Conservation (phyloP, 2,113 vertebrate species). For the Syrrhaptes paradoxus region DNA sequence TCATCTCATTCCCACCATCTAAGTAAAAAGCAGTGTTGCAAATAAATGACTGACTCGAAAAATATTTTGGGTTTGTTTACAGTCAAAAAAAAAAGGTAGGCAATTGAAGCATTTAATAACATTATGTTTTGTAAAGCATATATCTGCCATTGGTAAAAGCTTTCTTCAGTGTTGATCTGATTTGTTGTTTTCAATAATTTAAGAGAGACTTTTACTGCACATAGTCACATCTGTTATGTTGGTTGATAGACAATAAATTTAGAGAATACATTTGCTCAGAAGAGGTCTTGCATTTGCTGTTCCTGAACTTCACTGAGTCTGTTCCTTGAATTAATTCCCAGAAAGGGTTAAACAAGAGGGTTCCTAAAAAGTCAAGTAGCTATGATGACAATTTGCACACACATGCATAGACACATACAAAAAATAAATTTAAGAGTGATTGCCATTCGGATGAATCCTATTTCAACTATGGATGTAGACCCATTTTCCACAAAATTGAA, state of each 20-base stretch:
- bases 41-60: background rate
- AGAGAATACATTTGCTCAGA: background rate
- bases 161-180: constrained; percentile 23
- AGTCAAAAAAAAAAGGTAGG: background rate
- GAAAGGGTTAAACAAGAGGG: constrained; percentile 14
- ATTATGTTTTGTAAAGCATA: background rate
- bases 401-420: background rate
- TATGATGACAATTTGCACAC: background rate
- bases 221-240: background rate
- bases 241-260: constrained; percentile 29
- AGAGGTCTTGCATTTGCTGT: background rate
- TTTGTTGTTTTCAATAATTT: constrained; percentile 53
- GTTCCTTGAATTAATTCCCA: background rate
- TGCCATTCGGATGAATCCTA: background rate
- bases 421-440: background rate
- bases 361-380: background rate
- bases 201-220: constrained; percentile 12
- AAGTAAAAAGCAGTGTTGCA: background rate
- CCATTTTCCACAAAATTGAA: background rate
- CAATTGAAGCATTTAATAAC: background rate
- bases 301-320: background rate
- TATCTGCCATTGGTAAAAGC: constrained; percentile 39
- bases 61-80: background rate
- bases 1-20: background rate
- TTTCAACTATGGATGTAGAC: background rate